Evolutionary conservation across 37 sponge, comb jelly and placozoan genomes (phyloP).

Genomic region (Chondrosia reniformis): DNA sequence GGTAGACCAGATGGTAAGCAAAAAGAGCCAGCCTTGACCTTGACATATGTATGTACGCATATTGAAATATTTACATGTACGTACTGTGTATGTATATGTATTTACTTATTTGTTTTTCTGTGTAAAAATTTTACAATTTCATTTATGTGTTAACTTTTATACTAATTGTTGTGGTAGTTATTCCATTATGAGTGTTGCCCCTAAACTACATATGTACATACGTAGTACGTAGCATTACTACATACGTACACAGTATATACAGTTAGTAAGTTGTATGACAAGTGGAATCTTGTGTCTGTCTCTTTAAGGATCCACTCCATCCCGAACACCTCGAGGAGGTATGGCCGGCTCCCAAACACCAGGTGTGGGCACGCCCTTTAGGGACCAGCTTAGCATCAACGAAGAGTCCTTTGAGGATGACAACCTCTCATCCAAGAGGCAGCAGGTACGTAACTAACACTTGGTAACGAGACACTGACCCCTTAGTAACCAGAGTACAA

Average conservation of each 20-base stretch:
- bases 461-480: no score
- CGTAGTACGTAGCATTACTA: no score
- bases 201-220: no score
- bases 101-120: not conserved
- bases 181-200: no score
- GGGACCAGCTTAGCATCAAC: constrained; percentile 90
- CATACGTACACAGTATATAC: no score
- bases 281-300: no score
- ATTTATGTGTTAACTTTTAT: no score
- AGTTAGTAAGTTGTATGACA: no score
- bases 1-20: constrained; percentile 13
- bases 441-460: constrained; percentile 13
- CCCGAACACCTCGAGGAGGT: constrained; percentile 5
- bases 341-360: constrained; percentile 26
- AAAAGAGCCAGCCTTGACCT: not conserved
- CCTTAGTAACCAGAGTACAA: no score
- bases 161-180: no score
- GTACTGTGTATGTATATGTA: not conserved
- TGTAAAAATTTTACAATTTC: no score
- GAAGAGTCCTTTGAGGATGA: constrained; percentile 25
- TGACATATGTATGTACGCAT: not conserved
- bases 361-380: constrained; percentile 70
- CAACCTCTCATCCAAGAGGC: not conserved
- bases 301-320: no score
- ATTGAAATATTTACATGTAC: not conserved